Evolutionary conservation across 1,140 invertebrate species (phyloP).

Genomic region (Matsumurasca onukii): DNA sequence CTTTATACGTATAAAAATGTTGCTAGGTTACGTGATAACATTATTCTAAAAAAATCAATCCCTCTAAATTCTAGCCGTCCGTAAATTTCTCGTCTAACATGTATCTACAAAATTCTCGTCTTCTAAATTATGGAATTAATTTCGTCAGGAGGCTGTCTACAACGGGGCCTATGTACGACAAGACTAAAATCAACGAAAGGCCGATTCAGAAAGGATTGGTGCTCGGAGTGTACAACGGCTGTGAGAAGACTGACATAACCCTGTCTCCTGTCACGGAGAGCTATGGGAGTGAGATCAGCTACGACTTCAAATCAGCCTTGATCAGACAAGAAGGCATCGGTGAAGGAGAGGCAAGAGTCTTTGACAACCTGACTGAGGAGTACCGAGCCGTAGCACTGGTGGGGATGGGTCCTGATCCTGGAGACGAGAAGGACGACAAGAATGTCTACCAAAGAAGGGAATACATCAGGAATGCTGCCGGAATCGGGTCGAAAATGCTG

Average conservation of each 20-base stretch:
- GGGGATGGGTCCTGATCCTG: conserved; percentile 49
- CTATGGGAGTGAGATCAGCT: conserved; percentile 30
- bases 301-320: conserved; percentile 28
- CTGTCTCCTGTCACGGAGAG: conserved; percentile 27
- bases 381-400: conserved; percentile 49
- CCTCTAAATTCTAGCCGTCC: no score
- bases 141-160: neutral
- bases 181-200: neutral
- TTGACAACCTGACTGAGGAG: conserved; percentile 20
- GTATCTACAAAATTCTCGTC: no score
- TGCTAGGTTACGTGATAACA: no score
- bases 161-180: neutral
- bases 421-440: conserved; percentile 49
- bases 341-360: conserved; percentile 22
- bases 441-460: conserved; percentile 50
- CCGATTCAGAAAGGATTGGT: conserved; percentile 35
- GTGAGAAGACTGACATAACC: no score
- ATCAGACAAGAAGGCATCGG: conserved; percentile 21
- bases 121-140: no score
- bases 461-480: conserved; percentile 51
- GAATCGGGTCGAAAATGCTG: conserved; percentile 52
- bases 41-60: no score
- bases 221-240: no score
- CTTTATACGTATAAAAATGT: no score
- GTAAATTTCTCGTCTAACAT: no score